Base-by-base conservation (phyloP, 2,113 vertebrate species). In the Hypomesus transpacificus region DNA sequence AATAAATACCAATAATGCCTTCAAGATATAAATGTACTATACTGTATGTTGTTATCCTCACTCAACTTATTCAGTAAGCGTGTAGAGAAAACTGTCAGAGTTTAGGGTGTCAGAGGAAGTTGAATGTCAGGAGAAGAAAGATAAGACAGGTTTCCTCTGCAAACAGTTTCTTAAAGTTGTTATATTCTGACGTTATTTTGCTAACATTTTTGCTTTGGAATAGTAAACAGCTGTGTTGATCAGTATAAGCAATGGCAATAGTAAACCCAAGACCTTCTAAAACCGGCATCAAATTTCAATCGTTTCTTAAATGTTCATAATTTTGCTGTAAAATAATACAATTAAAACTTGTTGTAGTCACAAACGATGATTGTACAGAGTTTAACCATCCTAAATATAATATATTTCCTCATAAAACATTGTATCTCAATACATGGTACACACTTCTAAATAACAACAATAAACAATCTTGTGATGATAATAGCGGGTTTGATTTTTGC, bases 351-450 rank as follows among this genome's bases (percentile, higher is more conserved):
- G 51, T 74, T 70, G 46, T 28, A 77, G 34, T 58, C 51, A 81
- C 52, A 50, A 26, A 66, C 64, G 51, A 77, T 74, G 77, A 83
- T 81, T 91, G 88, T 90, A 88, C 84, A 89, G 79, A 82, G 53
- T 89, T 80, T 85, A 84, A 84, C 83, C 73, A 75, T 85, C n/a
- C n/a, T n/a, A 92, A 90, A 70, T 85, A 89, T 92, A 93, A 93
- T 93, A 92, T 92, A 92, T 91, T 91, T 91, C 82, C 84, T 87
- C 83, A 79, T 67, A 70, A 84, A 85, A 82, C 80, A 78, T 84
- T 90, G 84, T 91, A 91, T 87, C 82, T 79, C 71, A 79, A 78
- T 87, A 73, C 87, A 89, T 87, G 87, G 89, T 92, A 90, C 88
- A 80, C 85, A 87, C 68, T 60, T 88, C 67, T 69, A 72, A 78